phyloP scores from a whole-genome alignment of 2,888 invertebrate genomes.

The Meiosimyza decipiens region DNA sequence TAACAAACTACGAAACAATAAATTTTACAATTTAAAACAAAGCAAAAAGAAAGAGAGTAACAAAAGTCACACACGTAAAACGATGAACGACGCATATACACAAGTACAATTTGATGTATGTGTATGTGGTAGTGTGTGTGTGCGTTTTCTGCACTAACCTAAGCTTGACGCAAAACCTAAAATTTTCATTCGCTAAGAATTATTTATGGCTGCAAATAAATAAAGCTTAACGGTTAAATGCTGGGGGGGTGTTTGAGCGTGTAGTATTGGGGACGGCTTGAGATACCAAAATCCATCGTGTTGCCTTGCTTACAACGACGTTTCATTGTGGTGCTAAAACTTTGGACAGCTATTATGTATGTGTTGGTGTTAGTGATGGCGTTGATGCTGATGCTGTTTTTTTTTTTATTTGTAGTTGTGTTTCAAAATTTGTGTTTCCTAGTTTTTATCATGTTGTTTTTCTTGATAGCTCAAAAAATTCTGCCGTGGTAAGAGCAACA shows the following conservation, averaged over 20 bases:
- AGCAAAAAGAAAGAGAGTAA: too few species aligned
- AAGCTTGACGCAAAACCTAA: not conserved
- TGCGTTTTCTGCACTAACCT: not conserved
- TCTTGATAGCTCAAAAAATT: constrained; percentile 1
- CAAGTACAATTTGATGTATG: not conserved
- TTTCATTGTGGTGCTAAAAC: constrained; percentile 46
- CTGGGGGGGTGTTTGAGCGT: not conserved
- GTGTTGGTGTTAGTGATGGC: constrained; percentile 25
- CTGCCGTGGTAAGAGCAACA: too few species aligned
- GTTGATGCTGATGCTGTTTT: constrained; percentile 6
- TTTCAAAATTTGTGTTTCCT: not conserved
- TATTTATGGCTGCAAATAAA: constrained; percentile 56
- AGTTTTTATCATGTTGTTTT: constrained; percentile 1
- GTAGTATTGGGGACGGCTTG: constrained; percentile 40
- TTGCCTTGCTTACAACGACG: constrained; percentile 3
- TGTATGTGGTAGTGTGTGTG: not conserved
- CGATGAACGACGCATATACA: too few species aligned
- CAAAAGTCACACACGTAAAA: too few species aligned
- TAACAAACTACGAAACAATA: too few species aligned
- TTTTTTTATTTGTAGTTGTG: not conserved
- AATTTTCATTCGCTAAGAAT: constrained; percentile 48
- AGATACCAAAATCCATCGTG: too few species aligned
- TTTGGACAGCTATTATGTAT: constrained; percentile 45
- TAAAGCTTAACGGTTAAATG: constrained; percentile 55
- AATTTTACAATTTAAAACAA: too few species aligned